These are phyloP conservation scores for Paracentrotus lividus DNA, from an alignment of 53 echinoderm and acorn worm species.

Conservation along the genomic window DNA sequence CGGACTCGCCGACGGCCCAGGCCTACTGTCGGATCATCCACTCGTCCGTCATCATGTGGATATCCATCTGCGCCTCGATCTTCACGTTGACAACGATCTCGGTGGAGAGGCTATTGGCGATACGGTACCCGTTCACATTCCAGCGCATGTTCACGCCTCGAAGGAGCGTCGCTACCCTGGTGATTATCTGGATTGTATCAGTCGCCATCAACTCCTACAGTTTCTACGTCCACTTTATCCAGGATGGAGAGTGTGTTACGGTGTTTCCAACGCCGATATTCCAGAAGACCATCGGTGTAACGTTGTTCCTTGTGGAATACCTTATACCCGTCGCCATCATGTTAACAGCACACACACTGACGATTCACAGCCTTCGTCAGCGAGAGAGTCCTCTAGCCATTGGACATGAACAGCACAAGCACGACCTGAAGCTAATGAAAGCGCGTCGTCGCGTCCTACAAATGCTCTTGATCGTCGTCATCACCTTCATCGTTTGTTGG, in stretches of 20 bases:
- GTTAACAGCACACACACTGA: constrained; percentile 74
- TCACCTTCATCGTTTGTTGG: constrained; percentile 89
- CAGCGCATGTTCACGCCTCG: constrained; percentile 67
- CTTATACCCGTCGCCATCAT: constrained; percentile 77
- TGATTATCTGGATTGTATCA: constrained; percentile 61
- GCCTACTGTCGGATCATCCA: constrained; percentile 80
- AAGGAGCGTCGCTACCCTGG: constrained; percentile 2
- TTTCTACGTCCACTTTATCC: constrained; percentile 73
- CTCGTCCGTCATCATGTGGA: constrained; percentile 81
- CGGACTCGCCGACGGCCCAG: constrained; percentile 46
- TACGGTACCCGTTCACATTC: constrained; percentile 73
- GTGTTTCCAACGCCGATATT: constrained; percentile 55
- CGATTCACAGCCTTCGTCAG: constrained; percentile 71
- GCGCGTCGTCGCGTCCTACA: constrained; percentile 77
- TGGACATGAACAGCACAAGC: constrained; percentile 59
- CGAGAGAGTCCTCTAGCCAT: constrained; percentile 44
- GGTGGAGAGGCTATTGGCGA: constrained; percentile 77
- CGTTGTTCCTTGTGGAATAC: constrained; percentile 77
- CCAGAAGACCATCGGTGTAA: constrained; percentile 71
- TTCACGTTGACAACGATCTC: constrained; percentile 79
- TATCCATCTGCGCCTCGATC: constrained; percentile 80
- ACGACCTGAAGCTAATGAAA: constrained; percentile 75
- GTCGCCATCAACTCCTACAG: constrained; percentile 64
- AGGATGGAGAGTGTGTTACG: constrained; percentile 61
- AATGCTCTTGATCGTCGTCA: constrained; percentile 81